Evolutionary conservation across 2,888 invertebrate genomes (phyloP), one percentile per base, ranked within the genome.

Genomic region (Stratiomys singularior): DNA sequence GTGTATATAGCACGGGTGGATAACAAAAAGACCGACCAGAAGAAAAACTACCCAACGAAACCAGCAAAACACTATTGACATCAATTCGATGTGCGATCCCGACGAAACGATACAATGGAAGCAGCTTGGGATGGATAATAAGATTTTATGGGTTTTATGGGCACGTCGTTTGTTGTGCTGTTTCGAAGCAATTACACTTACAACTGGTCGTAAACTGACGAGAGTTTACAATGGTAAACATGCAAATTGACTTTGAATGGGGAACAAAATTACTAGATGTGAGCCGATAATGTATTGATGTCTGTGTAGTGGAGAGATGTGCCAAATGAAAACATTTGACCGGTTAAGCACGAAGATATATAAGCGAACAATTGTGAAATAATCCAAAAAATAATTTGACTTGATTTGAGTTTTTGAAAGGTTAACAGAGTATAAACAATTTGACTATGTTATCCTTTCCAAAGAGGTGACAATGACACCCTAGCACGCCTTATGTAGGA

Each of bases 131-230:
- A 52, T 64, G 47, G 56, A 28, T 52, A 72, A 72, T 72, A 72
- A 56, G 52, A 28, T 72, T 72, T 72, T 72, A 72, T 72, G 52
- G 66, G 25, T 66, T 37, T 66, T 66, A 66, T 37, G 37, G 66
- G 18, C 66, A 66, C 37, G 66, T 66, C 37, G 21, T 66, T 66
- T 66, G 66, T 27, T 52, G 56, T 72, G 52, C 52, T 56, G 23
- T 56, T 72, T 56, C 56, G 56, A 72, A 28, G 52, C 71, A 72
- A 72, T 72, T 72, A 72, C 71, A 72, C 37, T 66, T 66, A 37
- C 37, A 37, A 37, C 37, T 66, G 66, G 52, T 72, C 71, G 52
- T 72, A 72, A 72, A 71, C 37, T n/a, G 30, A 37, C 27, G 66
- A 27, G 18, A 56, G 13, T 52, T 52, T 56, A 56, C 71, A 72